A percentile compares a stretch with the other conserved stretches of the same genome.
These are phyloP conservation scores for Congeria kusceri DNA, from an alignment of 2,888 invertebrate genomes.

Conservation along the genomic window DNA sequence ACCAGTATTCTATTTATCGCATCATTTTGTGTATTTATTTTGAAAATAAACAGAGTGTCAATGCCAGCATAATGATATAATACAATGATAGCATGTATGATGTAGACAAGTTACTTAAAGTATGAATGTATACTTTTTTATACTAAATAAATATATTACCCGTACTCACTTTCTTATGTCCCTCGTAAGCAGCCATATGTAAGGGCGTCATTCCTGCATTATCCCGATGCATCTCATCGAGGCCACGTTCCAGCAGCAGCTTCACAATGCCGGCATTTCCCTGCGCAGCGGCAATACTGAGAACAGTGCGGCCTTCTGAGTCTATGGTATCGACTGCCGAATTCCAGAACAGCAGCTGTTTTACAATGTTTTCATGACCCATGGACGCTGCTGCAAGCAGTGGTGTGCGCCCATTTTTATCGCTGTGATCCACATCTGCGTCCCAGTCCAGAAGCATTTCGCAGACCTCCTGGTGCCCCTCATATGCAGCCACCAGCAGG, in stretches of 20 bases:
- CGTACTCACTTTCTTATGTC: conserved; percentile 93
- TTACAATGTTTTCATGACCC: conserved; percentile 94
- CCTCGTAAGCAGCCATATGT: conserved; percentile 98
- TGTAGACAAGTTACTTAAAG: too few relatives aligned
- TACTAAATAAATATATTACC: too few relatives aligned
- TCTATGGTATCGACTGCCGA: conserved; percentile 98
- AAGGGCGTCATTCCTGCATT: conserved; percentile 99
- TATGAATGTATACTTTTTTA: too few relatives aligned
- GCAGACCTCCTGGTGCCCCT: conserved; percentile 88
- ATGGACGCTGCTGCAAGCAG: conserved; percentile 91
- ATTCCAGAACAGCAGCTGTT: conserved; percentile 96
- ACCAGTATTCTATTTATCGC: too few relatives aligned
- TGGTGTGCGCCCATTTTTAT: conserved; percentile 85
- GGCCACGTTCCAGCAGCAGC: conserved; percentile 90
- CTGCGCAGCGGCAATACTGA: conserved; percentile 86
- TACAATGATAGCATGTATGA: too few relatives aligned
- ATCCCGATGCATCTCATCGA: conserved; percentile 90
- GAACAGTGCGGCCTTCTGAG: conserved; percentile 94
- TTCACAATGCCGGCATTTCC: conserved; percentile 92
- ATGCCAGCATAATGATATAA: too few relatives aligned
- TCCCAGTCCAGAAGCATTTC: conserved; percentile 96
- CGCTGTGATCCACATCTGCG: conserved; percentile 95
- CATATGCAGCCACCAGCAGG: conserved; percentile 84
- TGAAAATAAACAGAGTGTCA: too few relatives aligned
- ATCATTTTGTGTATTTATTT: too few relatives aligned